A percentile compares a stretch with the other conserved stretches of the same genome.
These are phyloP conservation scores for Lytechinus pictus DNA, from an alignment of 35 echinoderm and acorn worm genomes.

Conservation along the genomic window DNA sequence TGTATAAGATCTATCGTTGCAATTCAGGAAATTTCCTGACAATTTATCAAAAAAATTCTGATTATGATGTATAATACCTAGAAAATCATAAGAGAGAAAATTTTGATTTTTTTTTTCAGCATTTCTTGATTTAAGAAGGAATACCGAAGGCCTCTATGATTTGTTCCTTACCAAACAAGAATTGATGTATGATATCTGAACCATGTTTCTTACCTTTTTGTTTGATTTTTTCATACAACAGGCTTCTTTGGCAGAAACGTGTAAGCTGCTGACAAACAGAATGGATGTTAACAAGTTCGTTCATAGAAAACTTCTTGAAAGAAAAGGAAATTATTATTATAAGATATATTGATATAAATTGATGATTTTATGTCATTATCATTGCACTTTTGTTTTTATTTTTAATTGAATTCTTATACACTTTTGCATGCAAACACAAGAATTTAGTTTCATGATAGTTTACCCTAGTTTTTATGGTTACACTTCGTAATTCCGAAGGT, in stretches of 20 bases:
- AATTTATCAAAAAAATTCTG: too few species aligned
- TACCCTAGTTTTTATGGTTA: background rate
- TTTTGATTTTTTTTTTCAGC: too few species aligned
- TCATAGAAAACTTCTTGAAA: background rate
- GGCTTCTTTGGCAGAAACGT: background rate
- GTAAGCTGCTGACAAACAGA: background rate
- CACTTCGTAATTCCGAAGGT: background rate
- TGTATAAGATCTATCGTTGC: too few species aligned
- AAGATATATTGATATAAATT: conserved; percentile 12
- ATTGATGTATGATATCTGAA: background rate
- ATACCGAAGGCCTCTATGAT: background rate
- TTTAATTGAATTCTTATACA: background rate
- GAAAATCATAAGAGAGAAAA: too few species aligned
- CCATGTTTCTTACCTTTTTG: background rate
- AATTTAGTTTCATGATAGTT: background rate
- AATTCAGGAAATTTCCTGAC: too few species aligned
- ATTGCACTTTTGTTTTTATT: background rate
- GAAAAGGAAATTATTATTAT: background rate
- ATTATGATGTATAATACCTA: too few species aligned
- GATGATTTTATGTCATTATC: conserved; percentile 30
- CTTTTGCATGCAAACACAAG: conserved; percentile 39
- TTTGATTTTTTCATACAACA: background rate
- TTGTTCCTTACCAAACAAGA: background rate
- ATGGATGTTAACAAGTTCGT: background rate
- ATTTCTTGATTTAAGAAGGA: too few species aligned